Conservation (phyloP, 1,140 invertebrate species). For the Listronotus bonariensis region DNA sequence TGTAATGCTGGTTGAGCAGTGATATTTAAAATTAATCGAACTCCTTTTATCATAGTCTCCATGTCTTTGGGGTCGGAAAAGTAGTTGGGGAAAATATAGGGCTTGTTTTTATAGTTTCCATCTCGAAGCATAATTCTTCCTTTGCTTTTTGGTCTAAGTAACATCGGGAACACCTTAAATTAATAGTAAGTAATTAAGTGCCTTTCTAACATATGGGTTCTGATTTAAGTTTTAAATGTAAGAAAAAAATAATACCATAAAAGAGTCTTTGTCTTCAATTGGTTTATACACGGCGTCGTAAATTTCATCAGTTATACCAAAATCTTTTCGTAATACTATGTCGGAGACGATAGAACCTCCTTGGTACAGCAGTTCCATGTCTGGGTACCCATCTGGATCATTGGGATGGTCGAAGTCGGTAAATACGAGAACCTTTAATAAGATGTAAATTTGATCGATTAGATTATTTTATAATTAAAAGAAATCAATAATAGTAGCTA, state of each 20-base stretch:
- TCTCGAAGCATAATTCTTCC: slow-evolving; percentile 69
- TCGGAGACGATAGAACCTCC: slow-evolving; percentile 55
- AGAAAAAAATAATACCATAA: no score
- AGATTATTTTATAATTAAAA: slow-evolving; percentile 52
- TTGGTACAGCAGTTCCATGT: slow-evolving; percentile 75
- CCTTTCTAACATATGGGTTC: not conserved
- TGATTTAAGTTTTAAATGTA: not conserved
- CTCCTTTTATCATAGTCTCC: slow-evolving; percentile 53
- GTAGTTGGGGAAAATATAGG: slow-evolving; percentile 83
- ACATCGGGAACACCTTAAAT: slow-evolving; percentile 59
- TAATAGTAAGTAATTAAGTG: not conserved
- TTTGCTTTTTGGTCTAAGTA: slow-evolving; percentile 72
- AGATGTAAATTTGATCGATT: slow-evolving; percentile 41
- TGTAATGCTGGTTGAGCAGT: slow-evolving; percentile 53
- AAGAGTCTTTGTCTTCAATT: slow-evolving; percentile 47
- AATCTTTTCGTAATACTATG: slow-evolving; percentile 54
- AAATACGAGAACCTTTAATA: slow-evolving; percentile 36
- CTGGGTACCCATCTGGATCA: slow-evolving; percentile 68
- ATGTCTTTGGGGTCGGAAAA: slow-evolving; percentile 62
- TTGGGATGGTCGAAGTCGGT: slow-evolving; percentile 58
- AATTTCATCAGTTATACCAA: slow-evolving; percentile 54
- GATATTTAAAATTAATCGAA: slow-evolving; percentile 50
- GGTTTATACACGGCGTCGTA: slow-evolving; percentile 54
- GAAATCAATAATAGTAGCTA: no score
- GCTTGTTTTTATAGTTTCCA: slow-evolving; percentile 74